phyloP scores from a whole-genome alignment of 1,140 invertebrate genomes.

The Apolygus lucorum region DNA sequence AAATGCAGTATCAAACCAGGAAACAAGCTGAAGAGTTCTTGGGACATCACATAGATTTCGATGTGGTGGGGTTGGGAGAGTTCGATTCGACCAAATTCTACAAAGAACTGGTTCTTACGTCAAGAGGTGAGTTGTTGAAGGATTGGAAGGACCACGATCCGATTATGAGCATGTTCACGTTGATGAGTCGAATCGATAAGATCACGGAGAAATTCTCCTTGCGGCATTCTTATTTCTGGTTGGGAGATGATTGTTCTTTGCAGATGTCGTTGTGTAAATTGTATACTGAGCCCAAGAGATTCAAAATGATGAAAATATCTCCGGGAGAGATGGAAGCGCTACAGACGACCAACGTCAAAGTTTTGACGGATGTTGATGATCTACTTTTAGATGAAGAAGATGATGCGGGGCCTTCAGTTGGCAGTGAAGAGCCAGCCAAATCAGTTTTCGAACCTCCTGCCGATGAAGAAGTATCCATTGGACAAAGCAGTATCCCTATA shows the following conservation, averaged over 20 bases:
- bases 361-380: background rate
- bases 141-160: slow-evolving; percentile 22
- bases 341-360: background rate
- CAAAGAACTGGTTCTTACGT: slow-evolving; percentile 22
- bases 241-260: slow-evolving; percentile 9
- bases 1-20: slow-evolving; percentile 9
- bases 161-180: background rate
- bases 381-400: background rate
- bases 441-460: background rate
- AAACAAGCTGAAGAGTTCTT: slow-evolving; percentile 25
- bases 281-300: slow-evolving; percentile 11
- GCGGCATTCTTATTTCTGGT: slow-evolving; percentile 1
- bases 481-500: background rate
- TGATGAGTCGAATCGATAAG: slow-evolving; percentile 16
- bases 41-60: slow-evolving; percentile 19
- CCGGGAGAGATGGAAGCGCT: background rate
- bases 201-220: slow-evolving; percentile 17
- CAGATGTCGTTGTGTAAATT: slow-evolving; percentile 8
- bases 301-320: background rate
- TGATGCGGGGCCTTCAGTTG: no score
- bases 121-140: slow-evolving; percentile 22
- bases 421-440: background rate
- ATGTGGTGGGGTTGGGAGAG: slow-evolving; percentile 22
- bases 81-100: slow-evolving; percentile 26
- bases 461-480: background rate